These are phyloP conservation scores for Heteropelma amictum DNA, from an alignment of 2,888 invertebrate species.

Conservation along the genomic window DNA sequence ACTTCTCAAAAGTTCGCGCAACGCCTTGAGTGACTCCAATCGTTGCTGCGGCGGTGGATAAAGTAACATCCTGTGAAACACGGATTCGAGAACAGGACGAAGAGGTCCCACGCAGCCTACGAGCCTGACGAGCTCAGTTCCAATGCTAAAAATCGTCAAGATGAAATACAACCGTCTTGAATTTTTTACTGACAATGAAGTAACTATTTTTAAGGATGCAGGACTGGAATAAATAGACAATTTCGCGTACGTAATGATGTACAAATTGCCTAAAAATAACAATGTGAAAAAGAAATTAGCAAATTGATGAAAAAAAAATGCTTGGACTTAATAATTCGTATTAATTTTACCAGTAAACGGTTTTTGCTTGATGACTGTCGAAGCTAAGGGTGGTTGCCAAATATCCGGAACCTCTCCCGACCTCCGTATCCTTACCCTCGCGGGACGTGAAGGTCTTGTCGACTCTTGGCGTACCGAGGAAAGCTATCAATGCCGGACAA, in stretches of 20 bases:
- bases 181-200: not conserved
- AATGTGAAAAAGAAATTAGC: no score
- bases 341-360: conserved; percentile 87
- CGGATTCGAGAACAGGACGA: conserved; percentile 93
- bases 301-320: no score
- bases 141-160: conserved; percentile 82
- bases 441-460: conserved; percentile 88
- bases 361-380: conserved; percentile 91
- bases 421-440: conserved; percentile 78
- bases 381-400: conserved; percentile 87
- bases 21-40: conserved; percentile 90
- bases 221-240: not conserved
- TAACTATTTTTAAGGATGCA: not conserved
- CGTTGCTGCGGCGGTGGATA: conserved; percentile 92
- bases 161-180: not conserved
- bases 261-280: no score
- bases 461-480: conserved; percentile 92
- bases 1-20: conserved; percentile 88
- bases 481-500: conserved; percentile 92
- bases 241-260: no score
- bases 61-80: conserved; percentile 94
- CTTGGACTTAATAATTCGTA: not conserved
- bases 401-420: conserved; percentile 85
- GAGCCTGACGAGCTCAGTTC: conserved; percentile 91
- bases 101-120: conserved; percentile 93